Base-by-base conservation (phyloP, 64 coral and sea anemone species). In the Acropora tenuis region DNA sequence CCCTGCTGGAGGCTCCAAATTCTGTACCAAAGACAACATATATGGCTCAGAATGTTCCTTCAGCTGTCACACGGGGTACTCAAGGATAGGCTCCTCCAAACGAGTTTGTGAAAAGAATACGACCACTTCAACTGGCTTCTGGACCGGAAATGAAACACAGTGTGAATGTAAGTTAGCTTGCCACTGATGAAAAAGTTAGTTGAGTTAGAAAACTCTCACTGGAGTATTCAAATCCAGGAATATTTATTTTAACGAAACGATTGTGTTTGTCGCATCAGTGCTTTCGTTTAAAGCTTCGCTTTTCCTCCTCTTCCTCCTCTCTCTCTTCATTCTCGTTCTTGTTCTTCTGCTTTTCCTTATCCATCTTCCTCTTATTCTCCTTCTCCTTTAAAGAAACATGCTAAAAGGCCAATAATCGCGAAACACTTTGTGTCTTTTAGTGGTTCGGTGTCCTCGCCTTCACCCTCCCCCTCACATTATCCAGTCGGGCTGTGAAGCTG, bases 141-240 rank as follows among this genome's bases (percentile, higher is more conserved):
- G 92, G 92, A 94, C 87, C 9, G 92, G 92, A 69, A 94, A 84
- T n/a, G 58, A 81, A 59, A 94, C 92, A 19, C 19, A 84, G 63
- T 94, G 92, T 78, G 73, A 94, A 89, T 65, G 92, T 94, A 69
- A 76, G 87, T 85, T 43, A 63, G 55, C 52, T 42, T 41, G 17
- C 6, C 48, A 80, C 10, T 52, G 11, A 45, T 30, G 30, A 30
- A 30, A 30, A 30, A 30, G 30, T 55, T 55, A 4, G 52, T 55
- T 55, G 52, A 55, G 52, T 55, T 55, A 9, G 52, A 5, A 55
- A 55, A 55, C 52, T 55, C 52, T 55, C 52, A 4, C 52, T 5
- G 9, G 52, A 55, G 9, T 55, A 55, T 55, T 9, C 52, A 55
- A 55, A 55, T 55, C 52, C 9, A 55, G 52, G 52, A 55, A 55